phyloP scores from a whole-genome alignment of 2,113 vertebrate species.

The Microtus ochrogaster region DNA sequence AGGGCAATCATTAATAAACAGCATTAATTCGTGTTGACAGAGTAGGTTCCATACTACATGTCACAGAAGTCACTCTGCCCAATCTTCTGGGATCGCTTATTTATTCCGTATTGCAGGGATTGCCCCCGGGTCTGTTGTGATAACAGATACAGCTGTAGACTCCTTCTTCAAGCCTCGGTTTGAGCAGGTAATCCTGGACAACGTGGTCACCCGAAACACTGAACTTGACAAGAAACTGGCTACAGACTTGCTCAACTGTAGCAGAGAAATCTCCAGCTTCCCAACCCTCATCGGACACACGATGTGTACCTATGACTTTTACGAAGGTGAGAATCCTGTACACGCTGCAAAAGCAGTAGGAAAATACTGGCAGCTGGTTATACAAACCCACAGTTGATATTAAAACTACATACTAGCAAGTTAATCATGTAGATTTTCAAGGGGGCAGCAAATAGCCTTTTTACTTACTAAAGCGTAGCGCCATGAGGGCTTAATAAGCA shows the following conservation, averaged over 20 bases:
- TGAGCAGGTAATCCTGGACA: slow-evolving; percentile 92
- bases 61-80: slow-evolving; percentile 26
- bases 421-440: slow-evolving; percentile 69
- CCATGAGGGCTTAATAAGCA: background rate
- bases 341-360: slow-evolving; percentile 71
- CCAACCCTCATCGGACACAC: slow-evolving; percentile 89
- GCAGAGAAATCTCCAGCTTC: slow-evolving; percentile 85
- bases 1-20: slow-evolving; percentile 28
- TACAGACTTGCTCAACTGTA: slow-evolving; percentile 89
- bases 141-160: slow-evolving; percentile 90
- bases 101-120: slow-evolving; percentile 84
- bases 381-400: slow-evolving; percentile 75
- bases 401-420: slow-evolving; percentile 80
- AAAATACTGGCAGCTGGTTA: slow-evolving; percentile 71
- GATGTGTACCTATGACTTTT: slow-evolving; percentile 94
- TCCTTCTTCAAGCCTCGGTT: slow-evolving; percentile 89
- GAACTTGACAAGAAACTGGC: slow-evolving; percentile 90
- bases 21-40: slow-evolving; percentile 61
- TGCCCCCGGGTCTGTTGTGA: slow-evolving; percentile 89
- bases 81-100: background rate
- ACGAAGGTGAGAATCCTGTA: slow-evolving; percentile 89
- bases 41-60: background rate
- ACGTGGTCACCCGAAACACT: slow-evolving; percentile 89
- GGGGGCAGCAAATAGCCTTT: slow-evolving; percentile 48
- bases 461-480: slow-evolving; percentile 4